Evolutionary conservation across 2,888 invertebrate species (phyloP), one percentile per base, ranked within the genome.

Genomic region (Eristalis arbustorum): DNA sequence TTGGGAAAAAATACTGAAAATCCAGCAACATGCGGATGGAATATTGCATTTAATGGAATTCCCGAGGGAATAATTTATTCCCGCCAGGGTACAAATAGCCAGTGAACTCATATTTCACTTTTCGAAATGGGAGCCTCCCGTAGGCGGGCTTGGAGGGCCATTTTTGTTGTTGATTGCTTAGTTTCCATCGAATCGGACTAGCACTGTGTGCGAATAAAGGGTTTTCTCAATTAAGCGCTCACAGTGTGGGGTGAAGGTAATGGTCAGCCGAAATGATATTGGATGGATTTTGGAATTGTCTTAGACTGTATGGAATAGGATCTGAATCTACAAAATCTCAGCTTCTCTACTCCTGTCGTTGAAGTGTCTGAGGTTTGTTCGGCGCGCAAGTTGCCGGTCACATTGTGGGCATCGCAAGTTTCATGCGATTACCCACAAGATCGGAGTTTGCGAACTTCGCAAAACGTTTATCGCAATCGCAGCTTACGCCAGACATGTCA

Each of bases 11-110:
- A 73, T 37, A 25, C n/a, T 28, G 61, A 42, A n/a, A 73, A 61
- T 71, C 18, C n/a, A 49, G 71, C 61, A 18, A 61, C 69, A 23
- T 63, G 64, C 69, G 74, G 74, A 61, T 63, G 84, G 84, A 77
- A 73, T 85, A 77, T 85, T 81, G 76, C 81, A 69, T 81, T 81
- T 85, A 81, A 85, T 85, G 84, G 81, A 85, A 81, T 81, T 85
- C 77, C 73, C 76, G 13, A 37, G 61, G 81, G 81, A 81, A 85
- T 77, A 76, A 85, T 81, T 85, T 85, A 85, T 85, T 77, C 84
- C 75, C 69, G 68, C 42, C 61, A 77, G 81, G 76, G 81, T 81
- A 77, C 81, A 85, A 85, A 81, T 73, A 84, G 68, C 84, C 76
- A 68, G 37, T 25, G 22, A 73, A 63, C 68, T 81, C 84, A 85